Evolutionary conservation across 2,797 vertebrate species (phyloP), one percentile per base, ranked within the genome.

Genomic region (Momotus momota): DNA sequence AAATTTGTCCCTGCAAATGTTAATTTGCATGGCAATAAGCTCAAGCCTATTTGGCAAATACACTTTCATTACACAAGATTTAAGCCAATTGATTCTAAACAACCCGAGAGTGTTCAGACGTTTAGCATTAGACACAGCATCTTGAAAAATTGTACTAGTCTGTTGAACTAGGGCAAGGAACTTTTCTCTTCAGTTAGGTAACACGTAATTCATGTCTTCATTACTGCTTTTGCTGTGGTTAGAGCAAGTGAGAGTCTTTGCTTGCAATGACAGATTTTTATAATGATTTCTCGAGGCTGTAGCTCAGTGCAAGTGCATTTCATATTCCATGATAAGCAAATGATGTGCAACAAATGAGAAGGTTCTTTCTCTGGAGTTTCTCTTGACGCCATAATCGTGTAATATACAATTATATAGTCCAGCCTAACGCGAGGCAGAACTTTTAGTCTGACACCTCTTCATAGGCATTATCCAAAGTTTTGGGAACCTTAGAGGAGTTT

Each of bases 11-110:
- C 81, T 71, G 84, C 48, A 89, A 96, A 93, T 35, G 92, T 40
- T 91, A 93, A 93, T 96, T 95, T 94, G 64, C 92, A 86, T 40
- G 84, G 93, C 91, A 96, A 91, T 96, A 91, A 86, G 78, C 90
- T 82, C 5, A 4, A 95, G 52, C 64, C 74, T 67, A 85, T 94
- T 93, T 91, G 84, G 86, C 61, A 94, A 95, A 96, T 88, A 77
- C 65, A 27, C 79, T 93, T 93, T 88, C 78, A 96, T 96, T 95
- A 72, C 91, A 77, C 60, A 69, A 91, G 87, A 95, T 92, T 96
- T 94, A 91, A 96, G 49, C 72, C 95, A 95, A 95, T 92, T 92
- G 96, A 67, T 69, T 86, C 79, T 82, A 92, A 96, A 96, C 88
- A 96, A 87, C 81, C 71, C 61, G 91, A 92, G 86, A 92, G 52